phyloP scores from a whole-genome alignment of 2,888 invertebrate species.

The Capitulum mitella region DNA sequence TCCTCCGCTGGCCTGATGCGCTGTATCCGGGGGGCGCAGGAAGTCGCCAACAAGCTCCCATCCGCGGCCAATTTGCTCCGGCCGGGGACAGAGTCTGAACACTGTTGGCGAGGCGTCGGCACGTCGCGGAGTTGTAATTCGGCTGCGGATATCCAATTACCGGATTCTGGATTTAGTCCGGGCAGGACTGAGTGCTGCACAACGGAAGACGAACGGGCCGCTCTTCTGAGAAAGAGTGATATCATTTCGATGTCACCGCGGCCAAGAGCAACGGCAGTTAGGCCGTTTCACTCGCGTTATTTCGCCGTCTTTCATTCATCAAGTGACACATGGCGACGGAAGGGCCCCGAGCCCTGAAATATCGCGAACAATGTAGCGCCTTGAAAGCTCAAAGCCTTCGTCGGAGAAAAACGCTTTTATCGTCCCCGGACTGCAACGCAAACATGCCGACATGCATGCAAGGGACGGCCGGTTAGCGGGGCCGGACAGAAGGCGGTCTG shows the following conservation, averaged over 20 bases:
- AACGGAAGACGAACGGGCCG: background rate
- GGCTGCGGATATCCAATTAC: background rate
- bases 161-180: background rate
- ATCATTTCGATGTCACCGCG: background rate
- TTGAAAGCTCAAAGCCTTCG: background rate
- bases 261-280: background rate
- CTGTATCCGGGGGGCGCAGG: no score
- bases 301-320: background rate
- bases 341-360: background rate
- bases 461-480: background rate
- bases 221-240: background rate
- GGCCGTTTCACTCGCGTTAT: background rate
- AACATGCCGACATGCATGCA: background rate
- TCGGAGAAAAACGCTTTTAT: background rate
- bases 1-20: background rate
- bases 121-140: no score
- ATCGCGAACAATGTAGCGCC: background rate
- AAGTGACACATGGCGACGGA: background rate
- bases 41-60: no score
- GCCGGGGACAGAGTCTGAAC: no score
- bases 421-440: background rate
- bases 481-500: background rate
- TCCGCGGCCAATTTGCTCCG: no score
- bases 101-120: no score
- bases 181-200: background rate